phyloP scores from a whole-genome alignment of 2,113 vertebrate species.

The Eublepharis macularius region DNA sequence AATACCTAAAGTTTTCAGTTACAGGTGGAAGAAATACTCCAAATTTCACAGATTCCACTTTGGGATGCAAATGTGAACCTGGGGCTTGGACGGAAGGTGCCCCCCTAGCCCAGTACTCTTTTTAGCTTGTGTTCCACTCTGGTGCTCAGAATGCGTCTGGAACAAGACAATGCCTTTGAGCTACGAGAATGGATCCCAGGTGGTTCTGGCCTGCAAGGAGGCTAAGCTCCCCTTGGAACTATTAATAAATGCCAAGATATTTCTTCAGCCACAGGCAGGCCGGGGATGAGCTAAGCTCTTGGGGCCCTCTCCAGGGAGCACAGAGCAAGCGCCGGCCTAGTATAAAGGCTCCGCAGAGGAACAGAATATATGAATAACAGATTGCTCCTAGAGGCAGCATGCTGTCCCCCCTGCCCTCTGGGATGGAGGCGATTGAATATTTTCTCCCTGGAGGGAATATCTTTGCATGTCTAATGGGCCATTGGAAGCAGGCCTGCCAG shows the following conservation, averaged over 20 bases:
- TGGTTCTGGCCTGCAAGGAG: neutral
- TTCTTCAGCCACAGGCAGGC: neutral
- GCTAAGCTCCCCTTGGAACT: neutral
- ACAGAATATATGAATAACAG: slow-evolving; percentile 26
- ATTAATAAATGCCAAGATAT: slow-evolving; percentile 22
- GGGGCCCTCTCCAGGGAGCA: neutral
- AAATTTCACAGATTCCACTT: neutral
- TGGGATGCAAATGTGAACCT: neutral
- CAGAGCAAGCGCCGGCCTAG: neutral
- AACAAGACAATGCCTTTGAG: neutral
- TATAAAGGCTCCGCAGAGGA: neutral
- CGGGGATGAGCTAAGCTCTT: neutral
- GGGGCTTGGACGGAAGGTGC: neutral
- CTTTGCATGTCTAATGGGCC: slow-evolving; percentile 31
- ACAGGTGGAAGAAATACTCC: neutral
- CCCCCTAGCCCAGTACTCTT: neutral
- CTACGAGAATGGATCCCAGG: slow-evolving; percentile 5
- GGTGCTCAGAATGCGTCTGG: neutral
- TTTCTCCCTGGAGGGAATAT: neutral
- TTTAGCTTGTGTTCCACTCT: neutral
- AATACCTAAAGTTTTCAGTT: neutral
- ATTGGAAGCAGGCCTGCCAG: neutral
- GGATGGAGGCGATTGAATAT: neutral
- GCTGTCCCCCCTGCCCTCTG: neutral
- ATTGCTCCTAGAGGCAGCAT: slow-evolving; percentile 15